Evolutionary conservation across 2,888 invertebrate genomes (phyloP).

Genomic region (Perizoma affinitatum): DNA sequence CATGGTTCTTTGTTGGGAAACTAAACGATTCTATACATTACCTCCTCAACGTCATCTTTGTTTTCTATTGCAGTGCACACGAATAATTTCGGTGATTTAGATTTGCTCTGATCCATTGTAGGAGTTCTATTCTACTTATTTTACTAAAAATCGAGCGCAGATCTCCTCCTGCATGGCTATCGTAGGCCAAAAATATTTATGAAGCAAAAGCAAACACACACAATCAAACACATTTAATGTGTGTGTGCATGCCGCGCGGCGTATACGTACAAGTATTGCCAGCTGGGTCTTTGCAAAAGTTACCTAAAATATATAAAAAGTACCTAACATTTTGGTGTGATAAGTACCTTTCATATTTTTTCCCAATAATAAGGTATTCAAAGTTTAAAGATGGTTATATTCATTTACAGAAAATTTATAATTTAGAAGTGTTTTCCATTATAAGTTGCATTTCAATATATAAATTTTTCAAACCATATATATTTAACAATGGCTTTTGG

Average conservation of each 20-base stretch:
- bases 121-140: slow-evolving; percentile 79
- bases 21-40: slow-evolving; percentile 83
- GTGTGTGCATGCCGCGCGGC: slow-evolving; percentile 45
- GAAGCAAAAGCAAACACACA: slow-evolving; percentile 61
- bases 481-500: no score
- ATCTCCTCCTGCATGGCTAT: slow-evolving; percentile 86
- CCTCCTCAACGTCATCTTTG: slow-evolving; percentile 96
- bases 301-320: no score
- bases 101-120: slow-evolving; percentile 85
- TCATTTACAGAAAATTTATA: no score
- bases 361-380: no score
- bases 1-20: slow-evolving; percentile 78
- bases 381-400: no score
- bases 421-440: no score
- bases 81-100: slow-evolving; percentile 89
- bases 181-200: slow-evolving; percentile 84
- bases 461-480: no score
- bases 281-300: no score
- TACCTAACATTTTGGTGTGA: no score
- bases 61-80: slow-evolving; percentile 92
- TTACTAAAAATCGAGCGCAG: slow-evolving; percentile 84
- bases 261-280: no score
- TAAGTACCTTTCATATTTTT: no score
- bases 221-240: slow-evolving; percentile 69
- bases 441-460: no score